Evolutionary conservation across 2,888 invertebrate species (phyloP).

Genomic region (Tuta absoluta): DNA sequence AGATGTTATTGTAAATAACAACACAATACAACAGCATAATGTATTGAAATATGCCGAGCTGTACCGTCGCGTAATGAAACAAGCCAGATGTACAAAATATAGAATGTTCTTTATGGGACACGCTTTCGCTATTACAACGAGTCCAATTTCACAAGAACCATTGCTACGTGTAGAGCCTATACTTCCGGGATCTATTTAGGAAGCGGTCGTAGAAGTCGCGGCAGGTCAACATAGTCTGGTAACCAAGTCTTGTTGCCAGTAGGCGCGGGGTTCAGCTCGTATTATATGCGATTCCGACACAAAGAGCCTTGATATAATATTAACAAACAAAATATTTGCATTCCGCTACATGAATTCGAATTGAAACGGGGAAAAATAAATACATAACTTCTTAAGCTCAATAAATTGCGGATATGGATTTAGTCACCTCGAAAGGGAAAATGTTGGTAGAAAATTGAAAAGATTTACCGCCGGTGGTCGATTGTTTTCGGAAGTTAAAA

Average conservation of each 20-base stretch:
- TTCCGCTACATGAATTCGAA: constrained; percentile 42
- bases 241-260: constrained; percentile 46
- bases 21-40: constrained; percentile 24
- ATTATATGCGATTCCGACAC: constrained; percentile 58
- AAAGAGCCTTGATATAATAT: constrained; percentile 56
- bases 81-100: constrained; percentile 74
- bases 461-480: constrained; percentile 18
- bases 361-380: constrained; percentile 39
- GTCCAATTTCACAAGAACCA: constrained; percentile 59
- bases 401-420: constrained; percentile 28
- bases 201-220: constrained; percentile 38
- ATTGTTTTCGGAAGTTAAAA: constrained; percentile 16
- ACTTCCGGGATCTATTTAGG: constrained; percentile 41
- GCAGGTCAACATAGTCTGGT: constrained; percentile 49
- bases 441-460: constrained; percentile 18
- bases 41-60: constrained; percentile 41
- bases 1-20: constrained; percentile 18
- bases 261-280: constrained; percentile 51
- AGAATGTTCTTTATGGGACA: constrained; percentile 74
- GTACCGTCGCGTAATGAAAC: constrained; percentile 63
- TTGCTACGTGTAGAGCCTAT: constrained; percentile 45
- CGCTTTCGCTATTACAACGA: constrained; percentile 67
- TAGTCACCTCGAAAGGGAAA: constrained; percentile 30
- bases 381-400: constrained; percentile 34
- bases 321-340: constrained; percentile 55